Evolutionary conservation across 2,888 invertebrate genomes (phyloP), one percentile per base, ranked within the genome.

Genomic region (Nomada ferruginata): DNA sequence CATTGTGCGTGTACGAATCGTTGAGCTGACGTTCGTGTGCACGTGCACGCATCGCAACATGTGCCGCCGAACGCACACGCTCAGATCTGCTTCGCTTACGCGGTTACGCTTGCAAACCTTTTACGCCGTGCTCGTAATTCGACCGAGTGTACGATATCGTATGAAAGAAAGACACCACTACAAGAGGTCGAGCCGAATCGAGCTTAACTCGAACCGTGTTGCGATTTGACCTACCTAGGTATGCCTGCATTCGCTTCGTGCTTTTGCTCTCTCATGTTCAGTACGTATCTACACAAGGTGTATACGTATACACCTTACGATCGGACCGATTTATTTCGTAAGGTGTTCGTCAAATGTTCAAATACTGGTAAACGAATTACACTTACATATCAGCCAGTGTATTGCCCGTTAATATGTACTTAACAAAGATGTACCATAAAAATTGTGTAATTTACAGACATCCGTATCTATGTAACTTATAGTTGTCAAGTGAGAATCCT

Each of bases 101-200:
- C 80, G 79, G 72, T 79, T 79, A 81, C 80, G 69, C 80, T 81
- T 80, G 65, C 81, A 52, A 75, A 80, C 81, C 69, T 81, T 36
- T 81, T 74, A 81, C 55, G 80, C 69, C 80, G 68, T 74, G 63
- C 68, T 79, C 73, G 80, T 68, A 73, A 79, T 68, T 66, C 50
- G 65, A 50, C 65, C 65, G 65, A 70, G 65, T 59, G 47, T 20
- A n/a, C 11, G n/a, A 78, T 55, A 61, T 36, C 52, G 73, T 69
- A 68, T 44, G 73, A 73, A 80, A 80, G 52, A 79, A 64, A 79
- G 77, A 70, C 78, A 57, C 44, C 57, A 7, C 50, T 64, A 18
- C 64, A 18, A 55, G 47, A 50, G n/a, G 29, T 55, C 29, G 47
- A 36, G 20, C 57, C 50, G 23, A 66, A 53, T 75, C 64, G 76